Conservation (phyloP, 2,797 vertebrate species). For the Pyrocephalus nanus region DNA sequence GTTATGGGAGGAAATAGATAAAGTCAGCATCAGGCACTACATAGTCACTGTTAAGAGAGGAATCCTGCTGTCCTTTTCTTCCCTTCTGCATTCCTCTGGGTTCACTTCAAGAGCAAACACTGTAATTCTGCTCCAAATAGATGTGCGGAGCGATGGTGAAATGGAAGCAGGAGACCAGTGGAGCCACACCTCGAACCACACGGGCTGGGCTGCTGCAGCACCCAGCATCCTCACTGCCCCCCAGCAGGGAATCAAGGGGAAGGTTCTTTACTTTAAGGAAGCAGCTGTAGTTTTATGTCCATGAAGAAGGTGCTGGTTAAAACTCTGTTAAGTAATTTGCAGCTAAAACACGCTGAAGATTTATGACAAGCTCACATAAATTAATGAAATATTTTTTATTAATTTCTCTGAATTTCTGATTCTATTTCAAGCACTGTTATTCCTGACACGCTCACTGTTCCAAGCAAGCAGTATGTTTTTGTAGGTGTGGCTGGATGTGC, state of each 20-base stretch:
- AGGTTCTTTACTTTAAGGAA: not conserved
- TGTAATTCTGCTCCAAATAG: slow-evolving; percentile 45
- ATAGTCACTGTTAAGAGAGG: not conserved
- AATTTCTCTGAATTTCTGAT: not conserved
- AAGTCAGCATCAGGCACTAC: not conserved
- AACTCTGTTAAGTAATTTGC: not conserved
- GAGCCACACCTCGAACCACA: not conserved
- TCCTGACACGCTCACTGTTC: not conserved
- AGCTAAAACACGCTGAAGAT: not conserved
- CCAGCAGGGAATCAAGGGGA: not conserved
- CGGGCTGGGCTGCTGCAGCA: not conserved
- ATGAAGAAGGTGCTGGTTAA: not conserved
- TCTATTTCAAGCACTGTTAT: not conserved
- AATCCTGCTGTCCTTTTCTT: not conserved
- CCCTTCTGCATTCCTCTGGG: not conserved
- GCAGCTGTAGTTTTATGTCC: not conserved
- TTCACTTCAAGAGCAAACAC: not conserved
- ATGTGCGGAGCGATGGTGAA: slow-evolving; percentile 25
- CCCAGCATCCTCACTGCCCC: not conserved
- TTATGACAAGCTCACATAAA: not conserved
- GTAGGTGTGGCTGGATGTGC: not conserved
- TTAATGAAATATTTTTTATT: not conserved
- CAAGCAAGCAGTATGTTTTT: not conserved
- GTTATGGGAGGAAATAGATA: not conserved
- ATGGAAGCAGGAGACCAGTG: not conserved